phyloP scores from a whole-genome alignment of 2,888 invertebrate species.

The Odontocerum albicorne region DNA sequence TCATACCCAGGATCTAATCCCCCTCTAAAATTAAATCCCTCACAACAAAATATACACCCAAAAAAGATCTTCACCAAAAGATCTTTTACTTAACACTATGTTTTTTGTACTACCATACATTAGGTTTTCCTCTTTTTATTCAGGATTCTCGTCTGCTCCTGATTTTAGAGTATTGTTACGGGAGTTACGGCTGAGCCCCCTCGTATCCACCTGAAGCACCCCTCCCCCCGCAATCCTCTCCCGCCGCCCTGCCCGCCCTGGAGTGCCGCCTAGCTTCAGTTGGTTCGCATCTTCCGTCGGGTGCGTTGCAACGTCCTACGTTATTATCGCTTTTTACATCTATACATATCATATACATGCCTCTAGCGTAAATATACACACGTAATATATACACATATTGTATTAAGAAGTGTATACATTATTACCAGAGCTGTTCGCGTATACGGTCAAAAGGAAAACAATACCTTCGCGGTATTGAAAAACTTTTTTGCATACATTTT shows the following conservation, averaged over 20 bases:
- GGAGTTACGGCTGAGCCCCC: neutral
- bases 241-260: neutral
- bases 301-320: neutral
- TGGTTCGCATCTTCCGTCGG: constrained; percentile 10
- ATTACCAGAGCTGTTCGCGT: too few relatives aligned
- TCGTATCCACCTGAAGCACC: neutral
- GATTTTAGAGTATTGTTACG: too few relatives aligned
- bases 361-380: constrained; percentile 7
- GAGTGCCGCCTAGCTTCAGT: neutral
- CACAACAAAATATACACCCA: too few relatives aligned
- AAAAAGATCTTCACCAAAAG: too few relatives aligned
- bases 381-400: neutral
- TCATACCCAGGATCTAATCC: neutral
- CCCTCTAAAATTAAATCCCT: too few relatives aligned
- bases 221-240: neutral
- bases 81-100: too few relatives aligned
- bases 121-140: too few relatives aligned
- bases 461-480: too few relatives aligned
- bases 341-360: neutral
- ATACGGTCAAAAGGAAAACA: too few relatives aligned
- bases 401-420: neutral
- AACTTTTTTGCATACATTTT: too few relatives aligned
- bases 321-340: neutral
- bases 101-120: too few relatives aligned
- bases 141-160: too few relatives aligned